A percentile compares a stretch with the other conserved stretches of the same genome.
Conservation (phyloP, 2,888 invertebrate genomes). For the Stenoptilia bipunctidactyla region DNA sequence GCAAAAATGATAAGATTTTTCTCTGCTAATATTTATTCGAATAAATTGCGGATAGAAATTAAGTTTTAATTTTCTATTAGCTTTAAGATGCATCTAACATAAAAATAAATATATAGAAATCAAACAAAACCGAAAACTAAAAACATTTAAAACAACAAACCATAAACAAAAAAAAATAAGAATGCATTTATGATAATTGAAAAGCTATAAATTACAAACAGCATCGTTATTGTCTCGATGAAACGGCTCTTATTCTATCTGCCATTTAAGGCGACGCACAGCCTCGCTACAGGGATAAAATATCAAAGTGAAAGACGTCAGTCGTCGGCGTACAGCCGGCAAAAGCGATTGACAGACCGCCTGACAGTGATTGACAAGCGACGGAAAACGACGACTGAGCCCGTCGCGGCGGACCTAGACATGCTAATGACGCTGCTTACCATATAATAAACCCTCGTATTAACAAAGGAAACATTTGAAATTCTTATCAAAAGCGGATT, state of each 20-base stretch:
- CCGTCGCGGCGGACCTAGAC: constrained; percentile 40
- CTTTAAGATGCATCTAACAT: no score
- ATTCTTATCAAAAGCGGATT: constrained; percentile 26
- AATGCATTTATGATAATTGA: constrained; percentile 47
- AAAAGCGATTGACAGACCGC: constrained; percentile 45
- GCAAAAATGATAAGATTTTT: no score
- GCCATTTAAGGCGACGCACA: constrained; percentile 62
- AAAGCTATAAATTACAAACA: constrained; percentile 28
- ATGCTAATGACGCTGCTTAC: constrained; percentile 63
- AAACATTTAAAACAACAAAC: constrained; percentile 16
- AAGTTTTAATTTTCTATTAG: no score
- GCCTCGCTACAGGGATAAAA: constrained; percentile 47
- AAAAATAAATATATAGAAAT: no score
- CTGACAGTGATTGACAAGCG: constrained; percentile 63
- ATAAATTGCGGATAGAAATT: no score
- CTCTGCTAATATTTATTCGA: no score
- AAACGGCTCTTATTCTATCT: constrained; percentile 46
- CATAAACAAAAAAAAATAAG: constrained; percentile 24
- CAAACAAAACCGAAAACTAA: no score
- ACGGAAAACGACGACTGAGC: constrained; percentile 25
- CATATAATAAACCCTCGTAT: constrained; percentile 61
- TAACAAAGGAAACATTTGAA: constrained; percentile 31
- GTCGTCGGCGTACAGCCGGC: constrained; percentile 38
- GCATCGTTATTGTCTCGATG: constrained; percentile 30
- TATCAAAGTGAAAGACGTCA: constrained; percentile 45